Base-by-base conservation (phyloP, 1,140 invertebrate genomes). In the Halesus radiatus region DNA sequence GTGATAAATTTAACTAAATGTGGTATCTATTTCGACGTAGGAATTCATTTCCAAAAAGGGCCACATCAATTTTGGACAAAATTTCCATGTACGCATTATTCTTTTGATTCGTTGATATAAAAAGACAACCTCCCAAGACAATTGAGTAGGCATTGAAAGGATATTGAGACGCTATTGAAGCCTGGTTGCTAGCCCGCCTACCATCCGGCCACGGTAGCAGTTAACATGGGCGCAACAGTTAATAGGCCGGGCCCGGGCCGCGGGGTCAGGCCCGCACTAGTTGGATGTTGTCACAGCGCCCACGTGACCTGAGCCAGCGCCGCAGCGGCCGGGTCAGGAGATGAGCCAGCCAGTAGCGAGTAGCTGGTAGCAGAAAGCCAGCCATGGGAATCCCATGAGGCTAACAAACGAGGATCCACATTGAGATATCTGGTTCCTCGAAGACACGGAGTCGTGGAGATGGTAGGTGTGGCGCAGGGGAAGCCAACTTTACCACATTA, bases 341-440 rank as follows among this genome's bases (percentile, higher is more conserved):
- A 50, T 16, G 53, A 50, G 8, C 29, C 66, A 16, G 37, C 68
- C 37, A 10, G 1, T 18, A 6, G 10, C 50, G 45, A 29, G 26
- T 29, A 29, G 26, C 26, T 2, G 5, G 22, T 45, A 20, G 20
- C 70, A 16, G 26, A 10, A 3, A 54, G 1, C 4, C 5, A 26
- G 16, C 23, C 70, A 53, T 53, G 23, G 26, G 72, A 52, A 72
- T 50, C 26, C 64, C 26, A 29, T 29, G 26, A 29, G 26, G 26
- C 26, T 68, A 68, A 68, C 64, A 68, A 68, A 68, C 64, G 26
- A 68, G 68, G 68, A 72, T 72, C 68, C 68, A 72, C 68, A 72
- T 72, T 72, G 68, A 72, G 68, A 72, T 72, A 72, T 72, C 68
- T 72, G 45, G 7, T 53, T 72, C 45, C 68, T 22, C 68, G 68